phyloP scores from a whole-genome alignment of 1,140 invertebrate genomes.

The Drosophila ohnishii region DNA sequence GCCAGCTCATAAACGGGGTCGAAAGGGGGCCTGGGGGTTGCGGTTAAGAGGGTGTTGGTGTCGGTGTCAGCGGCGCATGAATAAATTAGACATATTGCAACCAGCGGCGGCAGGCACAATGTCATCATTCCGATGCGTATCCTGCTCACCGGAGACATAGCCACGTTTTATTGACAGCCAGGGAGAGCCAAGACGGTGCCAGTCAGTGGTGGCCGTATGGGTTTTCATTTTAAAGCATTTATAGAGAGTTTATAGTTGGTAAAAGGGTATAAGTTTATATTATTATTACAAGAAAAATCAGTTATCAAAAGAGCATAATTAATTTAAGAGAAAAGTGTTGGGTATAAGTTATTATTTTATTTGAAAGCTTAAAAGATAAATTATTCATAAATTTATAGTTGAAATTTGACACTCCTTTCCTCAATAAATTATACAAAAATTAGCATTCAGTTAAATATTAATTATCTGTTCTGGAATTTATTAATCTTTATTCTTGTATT shows the following conservation, averaged over 20 bases:
- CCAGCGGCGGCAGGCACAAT: conserved; percentile 32
- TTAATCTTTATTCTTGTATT: not conserved
- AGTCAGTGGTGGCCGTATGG: not conserved
- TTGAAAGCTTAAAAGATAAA: not conserved
- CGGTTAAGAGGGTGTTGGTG: conserved; percentile 7
- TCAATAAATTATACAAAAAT: not conserved
- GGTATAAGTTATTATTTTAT: not conserved
- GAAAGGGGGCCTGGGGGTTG: not conserved
- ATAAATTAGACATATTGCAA: conserved; percentile 55
- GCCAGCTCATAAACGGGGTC: conserved; percentile 16
- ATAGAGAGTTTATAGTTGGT: not conserved
- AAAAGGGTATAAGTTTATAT: too few relatives aligned
- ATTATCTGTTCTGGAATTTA: not conserved
- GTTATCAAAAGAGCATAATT: not conserved
- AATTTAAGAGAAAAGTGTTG: too few relatives aligned
- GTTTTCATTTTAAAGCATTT: not conserved
- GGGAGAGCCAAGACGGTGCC: not conserved
- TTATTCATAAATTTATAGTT: not conserved
- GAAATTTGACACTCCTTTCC: not conserved
- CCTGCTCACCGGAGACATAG: not conserved
- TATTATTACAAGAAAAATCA: too few relatives aligned
- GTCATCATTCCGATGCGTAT: conserved; percentile 19
- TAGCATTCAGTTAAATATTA: not conserved
- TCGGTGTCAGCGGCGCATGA: conserved; percentile 57
- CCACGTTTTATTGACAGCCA: conserved; percentile 39